Evolutionary conservation across 2,888 invertebrate species (phyloP).

Genomic region (Amphipyra berbera): DNA sequence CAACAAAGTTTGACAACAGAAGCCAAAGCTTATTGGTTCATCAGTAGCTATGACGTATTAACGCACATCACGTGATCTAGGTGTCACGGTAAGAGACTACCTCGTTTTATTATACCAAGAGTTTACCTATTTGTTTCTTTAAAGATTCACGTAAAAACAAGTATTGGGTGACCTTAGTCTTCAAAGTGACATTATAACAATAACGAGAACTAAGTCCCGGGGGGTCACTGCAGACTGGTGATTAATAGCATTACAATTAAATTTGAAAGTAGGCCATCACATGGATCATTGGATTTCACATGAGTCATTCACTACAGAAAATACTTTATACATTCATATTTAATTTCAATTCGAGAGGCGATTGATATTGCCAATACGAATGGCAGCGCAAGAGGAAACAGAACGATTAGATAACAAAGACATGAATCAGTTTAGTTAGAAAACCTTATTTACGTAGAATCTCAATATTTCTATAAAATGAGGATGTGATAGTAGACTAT

Average conservation of each 20-base stretch:
- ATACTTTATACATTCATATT: constrained; percentile 25
- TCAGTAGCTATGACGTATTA: too few relatives aligned
- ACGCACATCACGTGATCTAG: too few relatives aligned
- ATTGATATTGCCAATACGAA: constrained; percentile 55
- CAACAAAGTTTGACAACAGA: too few relatives aligned
- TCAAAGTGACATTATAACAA: too few relatives aligned
- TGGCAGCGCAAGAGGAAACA: constrained; percentile 68
- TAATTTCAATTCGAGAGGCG: constrained; percentile 27
- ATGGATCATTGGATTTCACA: constrained; percentile 13
- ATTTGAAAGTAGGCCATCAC: constrained; percentile 33
- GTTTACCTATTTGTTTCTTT: too few relatives aligned
- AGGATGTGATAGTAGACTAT: constrained; percentile 25
- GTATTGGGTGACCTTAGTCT: too few relatives aligned
- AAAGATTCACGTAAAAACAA: too few relatives aligned
- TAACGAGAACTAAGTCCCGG: background rate
- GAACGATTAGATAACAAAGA: constrained; percentile 70
- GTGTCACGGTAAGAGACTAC: too few relatives aligned
- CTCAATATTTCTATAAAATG: constrained; percentile 50
- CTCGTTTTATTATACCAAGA: too few relatives aligned
- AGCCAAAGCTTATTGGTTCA: too few relatives aligned
- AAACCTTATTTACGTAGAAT: constrained; percentile 62
- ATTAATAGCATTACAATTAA: constrained; percentile 22
- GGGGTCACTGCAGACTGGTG: background rate
- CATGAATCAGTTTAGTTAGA: constrained; percentile 69
- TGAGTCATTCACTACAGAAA: constrained; percentile 37